phyloP scores from a whole-genome alignment of 2,797 vertebrate genomes.

The Sebastes glaucus region DNA sequence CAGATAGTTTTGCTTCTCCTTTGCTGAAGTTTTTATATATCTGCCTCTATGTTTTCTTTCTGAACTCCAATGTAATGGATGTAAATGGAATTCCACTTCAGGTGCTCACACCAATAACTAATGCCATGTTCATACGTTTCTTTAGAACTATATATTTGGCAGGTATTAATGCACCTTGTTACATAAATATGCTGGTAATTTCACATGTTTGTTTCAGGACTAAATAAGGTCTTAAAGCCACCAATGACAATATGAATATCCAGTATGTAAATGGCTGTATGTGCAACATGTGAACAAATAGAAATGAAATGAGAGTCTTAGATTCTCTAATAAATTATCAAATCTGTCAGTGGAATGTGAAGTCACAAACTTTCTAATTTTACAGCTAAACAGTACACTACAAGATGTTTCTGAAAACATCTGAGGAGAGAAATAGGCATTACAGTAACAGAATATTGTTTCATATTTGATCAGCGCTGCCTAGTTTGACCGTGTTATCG shows the following conservation, averaged over 20 bases:
- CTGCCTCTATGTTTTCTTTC: neutral
- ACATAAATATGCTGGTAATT: neutral
- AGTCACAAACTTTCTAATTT: too few relatives aligned
- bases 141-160: neutral
- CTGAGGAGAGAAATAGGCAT: too few relatives aligned
- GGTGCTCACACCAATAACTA: neutral
- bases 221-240: neutral
- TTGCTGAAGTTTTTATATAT: neutral
- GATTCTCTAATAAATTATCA: neutral
- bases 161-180: neutral
- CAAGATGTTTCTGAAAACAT: too few relatives aligned
- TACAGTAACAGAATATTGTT: too few relatives aligned
- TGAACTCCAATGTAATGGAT: neutral
- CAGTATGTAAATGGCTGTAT: too few relatives aligned
- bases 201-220: neutral
- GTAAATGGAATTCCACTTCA: neutral
- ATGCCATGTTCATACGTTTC: neutral
- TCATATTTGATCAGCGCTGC: too few relatives aligned
- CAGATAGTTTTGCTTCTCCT: neutral
- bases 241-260: too few relatives aligned
- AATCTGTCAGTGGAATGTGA: neutral
- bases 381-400: too few relatives aligned
- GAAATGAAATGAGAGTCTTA: too few relatives aligned
- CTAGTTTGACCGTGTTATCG: too few relatives aligned
- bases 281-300: too few relatives aligned